These are phyloP conservation scores for Drosophila erecta DNA, from an alignment of 1,140 invertebrate species.

Conservation along the genomic window DNA sequence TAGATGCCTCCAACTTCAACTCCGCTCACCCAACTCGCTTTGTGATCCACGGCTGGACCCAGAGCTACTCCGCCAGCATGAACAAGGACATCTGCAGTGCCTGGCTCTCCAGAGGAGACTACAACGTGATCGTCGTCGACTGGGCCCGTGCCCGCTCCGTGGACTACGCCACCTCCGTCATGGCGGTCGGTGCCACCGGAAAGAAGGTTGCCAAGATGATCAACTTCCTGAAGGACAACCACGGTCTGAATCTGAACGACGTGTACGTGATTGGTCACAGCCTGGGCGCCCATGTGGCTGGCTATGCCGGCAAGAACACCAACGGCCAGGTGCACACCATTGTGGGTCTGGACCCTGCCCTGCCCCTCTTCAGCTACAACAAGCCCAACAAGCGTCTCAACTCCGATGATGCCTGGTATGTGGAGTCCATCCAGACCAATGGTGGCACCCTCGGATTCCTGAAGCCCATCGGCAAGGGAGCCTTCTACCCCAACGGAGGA, in stretches of 20 bases:
- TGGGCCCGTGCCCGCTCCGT: conserved; percentile 86
- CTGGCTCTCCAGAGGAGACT: conserved; percentile 86
- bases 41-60: conserved; percentile 79
- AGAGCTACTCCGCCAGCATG: conserved; percentile 60
- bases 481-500: conserved; percentile 86
- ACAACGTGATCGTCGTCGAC: conserved; percentile 87
- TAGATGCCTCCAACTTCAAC: conserved; percentile 67
- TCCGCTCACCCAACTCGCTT: conserved; percentile 67
- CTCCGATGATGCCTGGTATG: conserved; percentile 80
- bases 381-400: conserved; percentile 76
- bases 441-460: conserved; percentile 85
- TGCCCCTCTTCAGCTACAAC: conserved; percentile 77
- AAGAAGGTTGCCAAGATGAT: conserved; percentile 77
- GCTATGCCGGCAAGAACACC: conserved; percentile 85
- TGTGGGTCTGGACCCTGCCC: conserved; percentile 85
- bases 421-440: conserved; percentile 86
- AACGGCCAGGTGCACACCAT: conserved; percentile 70
- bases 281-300: conserved; percentile 85
- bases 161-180: conserved; percentile 85
- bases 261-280: conserved; percentile 83
- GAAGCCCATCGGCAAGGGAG: conserved; percentile 84
- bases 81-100: conserved; percentile 79
- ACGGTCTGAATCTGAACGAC: conserved; percentile 64
- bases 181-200: conserved; percentile 72
- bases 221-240: conserved; percentile 70